These are phyloP conservation scores for Plebejus melissa DNA, from an alignment of 2,888 invertebrate species.

Conservation along the genomic window DNA sequence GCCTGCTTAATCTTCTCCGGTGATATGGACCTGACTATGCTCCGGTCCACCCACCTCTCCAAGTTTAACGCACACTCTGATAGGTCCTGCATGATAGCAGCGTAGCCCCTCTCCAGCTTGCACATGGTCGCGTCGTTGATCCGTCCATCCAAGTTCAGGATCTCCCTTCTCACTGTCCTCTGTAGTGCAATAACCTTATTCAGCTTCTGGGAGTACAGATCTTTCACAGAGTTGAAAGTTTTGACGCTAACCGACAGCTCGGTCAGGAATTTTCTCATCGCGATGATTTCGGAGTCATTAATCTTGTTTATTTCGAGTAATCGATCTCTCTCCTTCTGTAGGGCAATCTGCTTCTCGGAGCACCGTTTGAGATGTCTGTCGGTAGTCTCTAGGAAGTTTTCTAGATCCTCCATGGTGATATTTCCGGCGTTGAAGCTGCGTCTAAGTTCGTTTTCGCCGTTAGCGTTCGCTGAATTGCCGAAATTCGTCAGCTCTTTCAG, in stretches of 20 bases:
- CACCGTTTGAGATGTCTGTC: constrained; percentile 63
- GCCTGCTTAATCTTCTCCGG: constrained; percentile 66
- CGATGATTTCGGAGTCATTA: constrained; percentile 65
- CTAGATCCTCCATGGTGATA: constrained; percentile 68
- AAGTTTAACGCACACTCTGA: constrained; percentile 61
- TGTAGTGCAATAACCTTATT: constrained; percentile 60
- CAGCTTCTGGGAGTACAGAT: constrained; percentile 62
- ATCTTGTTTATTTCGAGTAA: constrained; percentile 62
- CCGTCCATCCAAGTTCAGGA: constrained; percentile 55
- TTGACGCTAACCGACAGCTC: constrained; percentile 64
- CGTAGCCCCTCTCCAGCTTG: constrained; percentile 60
- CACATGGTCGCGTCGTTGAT: constrained; percentile 53
- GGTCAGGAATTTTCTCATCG: constrained; percentile 62
- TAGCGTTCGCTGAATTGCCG: constrained; percentile 49
- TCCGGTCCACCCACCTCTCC: constrained; percentile 66
- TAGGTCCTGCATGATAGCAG: constrained; percentile 65
- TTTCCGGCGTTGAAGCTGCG: constrained; percentile 57
- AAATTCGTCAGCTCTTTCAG: constrained; percentile 68
- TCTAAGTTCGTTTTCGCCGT: constrained; percentile 55
- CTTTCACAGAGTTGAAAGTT: constrained; percentile 61
- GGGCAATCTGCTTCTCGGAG: constrained; percentile 56
- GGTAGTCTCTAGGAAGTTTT: constrained; percentile 69
- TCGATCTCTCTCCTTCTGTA: constrained; percentile 66
- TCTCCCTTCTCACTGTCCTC: constrained; percentile 63
- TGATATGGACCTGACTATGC: constrained; percentile 54